Evolutionary conservation across 92 coral and sea anemone species (phyloP).

Genomic region (Muricea muricata): DNA sequence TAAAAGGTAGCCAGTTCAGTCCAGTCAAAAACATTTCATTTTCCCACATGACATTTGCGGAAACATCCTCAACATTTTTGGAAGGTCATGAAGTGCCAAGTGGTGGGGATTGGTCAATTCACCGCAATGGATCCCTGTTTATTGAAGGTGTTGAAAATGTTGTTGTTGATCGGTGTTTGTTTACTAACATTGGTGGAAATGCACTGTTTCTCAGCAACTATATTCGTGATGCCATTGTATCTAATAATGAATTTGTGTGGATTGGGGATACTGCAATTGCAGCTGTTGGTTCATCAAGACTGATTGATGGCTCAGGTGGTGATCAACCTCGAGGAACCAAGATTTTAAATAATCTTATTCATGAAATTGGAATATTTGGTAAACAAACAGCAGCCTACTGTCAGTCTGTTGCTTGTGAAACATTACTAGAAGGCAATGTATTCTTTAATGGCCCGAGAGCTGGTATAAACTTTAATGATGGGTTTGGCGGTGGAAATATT

Average conservation of each 20-base stretch:
- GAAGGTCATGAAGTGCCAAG: conserved; percentile 44
- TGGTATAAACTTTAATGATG: conserved; percentile 41
- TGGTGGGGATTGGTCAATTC: conserved; percentile 50
- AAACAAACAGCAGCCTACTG: conserved; percentile 41
- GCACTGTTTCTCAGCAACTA: conserved; percentile 38
- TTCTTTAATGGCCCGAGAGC: conserved; percentile 45
- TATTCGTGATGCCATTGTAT: conserved; percentile 33
- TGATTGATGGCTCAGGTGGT: conserved; percentile 45
- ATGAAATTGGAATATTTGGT: conserved; percentile 44
- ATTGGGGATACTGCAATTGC: conserved; percentile 39
- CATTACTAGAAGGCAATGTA: conserved; percentile 29
- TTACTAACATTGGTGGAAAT: conserved; percentile 41
- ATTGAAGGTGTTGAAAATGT: conserved; percentile 34
- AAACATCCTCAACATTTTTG: conserved; percentile 45
- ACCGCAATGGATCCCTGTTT: conserved; percentile 39
- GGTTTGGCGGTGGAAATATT: conserved; percentile 41
- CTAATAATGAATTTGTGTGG: conserved; percentile 47
- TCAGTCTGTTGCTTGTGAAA: conserved; percentile 38
- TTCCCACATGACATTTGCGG: conserved; percentile 24
- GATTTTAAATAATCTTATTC: conserved; percentile 24
- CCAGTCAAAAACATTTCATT: conserved; percentile 28
- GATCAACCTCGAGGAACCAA: conserved; percentile 39
- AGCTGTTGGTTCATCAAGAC: conserved; percentile 36
- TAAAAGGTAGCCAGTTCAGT: conserved; percentile 24
- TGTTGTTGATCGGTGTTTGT: conserved; percentile 7